Evolutionary conservation across 1,140 invertebrate species (phyloP).

Genomic region (Neodiprion lecontei): DNA sequence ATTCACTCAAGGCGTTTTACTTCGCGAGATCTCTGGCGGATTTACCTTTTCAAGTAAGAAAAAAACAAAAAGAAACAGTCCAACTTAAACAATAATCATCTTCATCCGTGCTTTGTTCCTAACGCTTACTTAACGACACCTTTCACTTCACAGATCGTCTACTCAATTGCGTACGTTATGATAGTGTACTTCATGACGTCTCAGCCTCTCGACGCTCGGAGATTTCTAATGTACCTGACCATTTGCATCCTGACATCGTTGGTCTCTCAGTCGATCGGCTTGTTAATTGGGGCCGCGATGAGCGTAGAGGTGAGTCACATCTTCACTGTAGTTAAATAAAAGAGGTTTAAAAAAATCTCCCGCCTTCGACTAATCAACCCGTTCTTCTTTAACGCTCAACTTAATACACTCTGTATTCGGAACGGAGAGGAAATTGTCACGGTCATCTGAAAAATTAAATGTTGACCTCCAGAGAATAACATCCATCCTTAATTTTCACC

Average conservation of each 20-base stretch:
- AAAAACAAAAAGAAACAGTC: slow-evolving; percentile 22
- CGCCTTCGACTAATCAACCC: too few relatives aligned
- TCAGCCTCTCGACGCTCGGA: slow-evolving; percentile 85
- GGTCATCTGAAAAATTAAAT: neutral
- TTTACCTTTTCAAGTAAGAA: slow-evolving; percentile 89
- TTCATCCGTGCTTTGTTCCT: neutral
- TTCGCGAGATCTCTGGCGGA: slow-evolving; percentile 94
- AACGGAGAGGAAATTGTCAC: too few relatives aligned
- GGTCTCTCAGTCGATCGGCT: slow-evolving; percentile 90
- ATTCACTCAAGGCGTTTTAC: slow-evolving; percentile 95
- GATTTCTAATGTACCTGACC: slow-evolving; percentile 87
- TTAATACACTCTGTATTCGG: too few relatives aligned
- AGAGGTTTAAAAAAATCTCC: too few relatives aligned
- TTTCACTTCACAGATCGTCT: slow-evolving; percentile 73
- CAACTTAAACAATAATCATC: slow-evolving; percentile 13
- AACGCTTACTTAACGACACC: slow-evolving; percentile 9
- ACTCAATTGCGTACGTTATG: slow-evolving; percentile 88
- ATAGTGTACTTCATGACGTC: slow-evolving; percentile 96
- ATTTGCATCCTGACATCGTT: slow-evolving; percentile 89
- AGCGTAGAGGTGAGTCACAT: slow-evolving; percentile 74
- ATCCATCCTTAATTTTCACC: too few relatives aligned
- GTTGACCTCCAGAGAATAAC: neutral
- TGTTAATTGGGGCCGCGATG: slow-evolving; percentile 91
- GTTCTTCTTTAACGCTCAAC: too few relatives aligned
- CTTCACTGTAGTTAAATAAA: neutral